Conservation (phyloP, 2,113 vertebrate genomes). For the Myotis lucifugus region DNA sequence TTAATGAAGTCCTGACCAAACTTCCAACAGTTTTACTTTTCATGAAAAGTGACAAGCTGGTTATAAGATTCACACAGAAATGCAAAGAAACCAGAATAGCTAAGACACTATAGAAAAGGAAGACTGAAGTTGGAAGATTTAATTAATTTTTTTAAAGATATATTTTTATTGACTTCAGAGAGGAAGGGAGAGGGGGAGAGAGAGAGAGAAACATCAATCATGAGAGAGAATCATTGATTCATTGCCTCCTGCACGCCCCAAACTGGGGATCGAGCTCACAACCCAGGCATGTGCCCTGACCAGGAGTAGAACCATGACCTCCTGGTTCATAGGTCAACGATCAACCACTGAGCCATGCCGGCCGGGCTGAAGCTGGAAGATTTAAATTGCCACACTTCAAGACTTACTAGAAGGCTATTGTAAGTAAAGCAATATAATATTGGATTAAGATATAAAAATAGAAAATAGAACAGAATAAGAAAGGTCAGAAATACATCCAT, state of each 20-base stretch:
- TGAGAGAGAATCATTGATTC: too few species aligned
- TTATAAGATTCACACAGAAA: neutral
- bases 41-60: neutral
- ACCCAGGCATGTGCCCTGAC: too few species aligned
- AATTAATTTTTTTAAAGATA: too few species aligned
- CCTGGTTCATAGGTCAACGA: too few species aligned
- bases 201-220: too few species aligned
- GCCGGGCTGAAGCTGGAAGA: neutral
- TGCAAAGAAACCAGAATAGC: neutral
- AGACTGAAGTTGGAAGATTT: neutral
- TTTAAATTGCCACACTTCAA: neutral
- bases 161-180: too few species aligned
- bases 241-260: too few species aligned
- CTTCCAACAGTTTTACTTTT: neutral
- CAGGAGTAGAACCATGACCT: too few species aligned
- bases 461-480: neutral
- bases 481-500: neutral
- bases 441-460: neutral
- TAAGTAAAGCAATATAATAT: neutral
- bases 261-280: too few species aligned
- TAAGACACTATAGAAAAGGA: neutral
- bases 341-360: too few species aligned
- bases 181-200: too few species aligned
- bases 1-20: neutral
- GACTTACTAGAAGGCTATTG: neutral